Percentiles rank a stretch among this genome's conserved stretches.
Conservation (phyloP, 1,140 invertebrate genomes). For the Leucophenga varia region DNA sequence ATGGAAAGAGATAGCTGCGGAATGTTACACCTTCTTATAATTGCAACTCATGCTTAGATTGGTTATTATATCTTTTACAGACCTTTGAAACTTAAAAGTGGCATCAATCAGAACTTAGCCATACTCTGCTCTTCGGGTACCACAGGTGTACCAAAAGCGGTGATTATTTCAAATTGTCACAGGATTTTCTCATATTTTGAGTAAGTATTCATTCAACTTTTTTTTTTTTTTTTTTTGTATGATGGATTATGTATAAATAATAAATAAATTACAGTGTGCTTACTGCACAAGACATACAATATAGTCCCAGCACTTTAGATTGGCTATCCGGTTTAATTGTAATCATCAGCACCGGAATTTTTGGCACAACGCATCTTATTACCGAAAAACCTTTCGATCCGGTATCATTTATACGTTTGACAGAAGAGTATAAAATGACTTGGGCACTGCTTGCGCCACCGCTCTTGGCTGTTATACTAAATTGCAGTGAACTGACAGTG, state of each 20-base stretch:
- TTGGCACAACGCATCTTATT: slow-evolving; percentile 18
- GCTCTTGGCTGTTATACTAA: slow-evolving; percentile 1
- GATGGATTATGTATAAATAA: not conserved
- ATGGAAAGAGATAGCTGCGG: too few relatives aligned
- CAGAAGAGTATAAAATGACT: slow-evolving; percentile 21
- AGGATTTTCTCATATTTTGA: slow-evolving; percentile 7
- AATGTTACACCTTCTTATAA: too few relatives aligned
- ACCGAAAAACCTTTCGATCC: slow-evolving; percentile 16
- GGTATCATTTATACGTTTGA: not conserved
- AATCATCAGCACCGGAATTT: slow-evolving; percentile 11
- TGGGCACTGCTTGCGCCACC: not conserved
- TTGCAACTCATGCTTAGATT: not conserved
- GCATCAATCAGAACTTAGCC: slow-evolving; percentile 27
- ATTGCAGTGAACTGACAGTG: not conserved
- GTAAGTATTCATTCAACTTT: not conserved
- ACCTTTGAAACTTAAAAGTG: slow-evolving; percentile 8
- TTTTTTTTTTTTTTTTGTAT: not conserved
- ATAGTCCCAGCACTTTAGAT: slow-evolving; percentile 14
- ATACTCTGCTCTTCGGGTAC: slow-evolving; percentile 67
- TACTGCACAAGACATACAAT: slow-evolving; percentile 9
- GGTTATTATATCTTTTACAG: slow-evolving; percentile 5
- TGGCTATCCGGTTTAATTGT: slow-evolving; percentile 21
- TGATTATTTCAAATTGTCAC: slow-evolving; percentile 66
- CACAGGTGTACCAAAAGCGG: slow-evolving; percentile 74
- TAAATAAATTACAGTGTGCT: not conserved